These are phyloP conservation scores for Leucania comma DNA, from an alignment of 2,888 invertebrate species.

Conservation along the genomic window DNA sequence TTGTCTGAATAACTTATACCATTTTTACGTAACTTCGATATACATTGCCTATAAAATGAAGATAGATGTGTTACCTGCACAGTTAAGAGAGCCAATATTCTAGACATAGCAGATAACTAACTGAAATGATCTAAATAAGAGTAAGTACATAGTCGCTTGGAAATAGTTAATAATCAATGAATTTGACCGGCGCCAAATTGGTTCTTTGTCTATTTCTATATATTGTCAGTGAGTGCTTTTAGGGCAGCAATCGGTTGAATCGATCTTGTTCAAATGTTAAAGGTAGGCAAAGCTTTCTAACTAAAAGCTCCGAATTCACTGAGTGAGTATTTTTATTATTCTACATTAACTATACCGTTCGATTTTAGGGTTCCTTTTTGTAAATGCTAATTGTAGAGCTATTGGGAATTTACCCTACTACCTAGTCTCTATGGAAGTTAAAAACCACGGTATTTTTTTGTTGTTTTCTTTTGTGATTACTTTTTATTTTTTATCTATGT, in stretches of 20 bases:
- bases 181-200: conserved; percentile 63
- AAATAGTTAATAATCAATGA: conserved; percentile 53
- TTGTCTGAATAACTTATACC: conserved; percentile 20
- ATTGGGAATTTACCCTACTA: neutral
- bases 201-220: conserved; percentile 71
- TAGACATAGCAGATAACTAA: conserved; percentile 7
- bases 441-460: neutral
- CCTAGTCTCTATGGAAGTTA: neutral
- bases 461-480: neutral
- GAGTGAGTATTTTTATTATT: conserved; percentile 77
- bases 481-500: neutral
- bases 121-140: conserved; percentile 1
- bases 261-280: conserved; percentile 77
- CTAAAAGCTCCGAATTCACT: conserved; percentile 74
- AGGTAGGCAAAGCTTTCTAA: conserved; percentile 71
- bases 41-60: conserved; percentile 26
- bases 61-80: conserved; percentile 21
- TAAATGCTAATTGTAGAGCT: conserved; percentile 16
- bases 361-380: conserved; percentile 69
- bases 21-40: conserved; percentile 26
- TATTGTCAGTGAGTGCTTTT: conserved; percentile 72
- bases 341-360: conserved; percentile 68
- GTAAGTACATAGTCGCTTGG: conserved; percentile 37
- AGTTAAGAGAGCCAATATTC: conserved; percentile 21
- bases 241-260: conserved; percentile 68